These are phyloP conservation scores for Dolichomitus sp. DNA, from an alignment of 2,888 invertebrate species.

Conservation along the genomic window DNA sequence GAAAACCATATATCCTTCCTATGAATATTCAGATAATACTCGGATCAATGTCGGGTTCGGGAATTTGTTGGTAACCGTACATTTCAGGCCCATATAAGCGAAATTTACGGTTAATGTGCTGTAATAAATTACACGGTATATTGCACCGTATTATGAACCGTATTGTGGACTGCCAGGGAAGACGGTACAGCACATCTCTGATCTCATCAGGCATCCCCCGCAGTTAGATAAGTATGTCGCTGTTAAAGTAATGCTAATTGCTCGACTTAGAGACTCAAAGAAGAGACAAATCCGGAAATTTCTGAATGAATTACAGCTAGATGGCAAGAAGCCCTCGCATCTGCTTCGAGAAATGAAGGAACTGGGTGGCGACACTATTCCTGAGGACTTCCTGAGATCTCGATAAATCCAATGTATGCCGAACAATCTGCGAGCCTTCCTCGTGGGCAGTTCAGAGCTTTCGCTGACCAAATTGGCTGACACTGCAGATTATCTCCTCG, in stretches of 20 bases:
- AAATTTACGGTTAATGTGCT: no score
- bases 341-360: conserved; percentile 62
- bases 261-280: conserved; percentile 59
- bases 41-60: no score
- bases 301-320: conserved; percentile 59
- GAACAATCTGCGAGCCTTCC: conserved; percentile 9
- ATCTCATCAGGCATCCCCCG: conserved; percentile 56
- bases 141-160: no score
- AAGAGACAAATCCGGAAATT: conserved; percentile 54
- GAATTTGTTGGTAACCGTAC: no score
- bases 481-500: conserved; percentile 48
- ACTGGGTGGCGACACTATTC: conserved; percentile 50
- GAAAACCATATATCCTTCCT: no score
- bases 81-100: no score
- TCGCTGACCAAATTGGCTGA: conserved; percentile 47
- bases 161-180: no score
- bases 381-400: conserved; percentile 65
- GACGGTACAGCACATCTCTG: conserved; percentile 53
- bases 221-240: conserved; percentile 48
- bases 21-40: no score
- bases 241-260: conserved; percentile 56
- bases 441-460: conserved; percentile 25
- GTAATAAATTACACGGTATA: no score
- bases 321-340: conserved; percentile 63
- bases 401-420: conserved; percentile 60